Evolutionary conservation across 2,113 vertebrate genomes (phyloP), one percentile per base, ranked within the genome.

Genomic region (Lontra canadensis): DNA sequence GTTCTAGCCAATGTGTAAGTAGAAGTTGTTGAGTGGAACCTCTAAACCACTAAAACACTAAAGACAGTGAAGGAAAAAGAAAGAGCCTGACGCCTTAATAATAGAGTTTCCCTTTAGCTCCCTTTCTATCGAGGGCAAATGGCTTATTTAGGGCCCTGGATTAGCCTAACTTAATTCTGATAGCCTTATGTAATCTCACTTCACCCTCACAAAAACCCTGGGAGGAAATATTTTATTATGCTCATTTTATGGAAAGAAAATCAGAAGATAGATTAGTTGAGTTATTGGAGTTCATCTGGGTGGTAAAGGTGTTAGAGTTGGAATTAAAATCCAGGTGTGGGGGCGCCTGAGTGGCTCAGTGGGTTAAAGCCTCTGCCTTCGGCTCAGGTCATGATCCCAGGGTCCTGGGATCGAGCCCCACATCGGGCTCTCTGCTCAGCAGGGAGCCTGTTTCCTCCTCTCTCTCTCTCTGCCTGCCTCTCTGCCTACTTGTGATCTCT

Each of bases 101-200:
- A 59, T 6, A 57, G 9, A 96, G 18, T 8, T 3, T 86, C 34
- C 65, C 39, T 90, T 86, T 63, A 39, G 63, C 31, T 57, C 89
- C 57, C 57, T 92, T 86, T 23, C 49, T n/a, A 42, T 14, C 13
- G 34, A 21, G 63, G 13, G 3, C 18, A 57, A 57, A 90, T 57
- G 39, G 63, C 29, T 81, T 13, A 8, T 49, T 65, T 76, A 89
- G 26, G 79, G 52, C 6, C 49, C 44, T 49, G 15, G 57, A 67
- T 90, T 90, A 90, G 80, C 36, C 57, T 89, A 71, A 73, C 52
- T 25, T 74, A 90, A 90, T 59, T 90, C n/a, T 74, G 44, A 80
- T 80, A 25, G 57, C 13, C 25, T 61, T 76, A 76, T 34, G 90
- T 67, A 17, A 78, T 89, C 47, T 93, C 69, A 65, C 23, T 80